Base-by-base conservation (phyloP, 2,888 invertebrate genomes). In the Epinotia demarniana region DNA sequence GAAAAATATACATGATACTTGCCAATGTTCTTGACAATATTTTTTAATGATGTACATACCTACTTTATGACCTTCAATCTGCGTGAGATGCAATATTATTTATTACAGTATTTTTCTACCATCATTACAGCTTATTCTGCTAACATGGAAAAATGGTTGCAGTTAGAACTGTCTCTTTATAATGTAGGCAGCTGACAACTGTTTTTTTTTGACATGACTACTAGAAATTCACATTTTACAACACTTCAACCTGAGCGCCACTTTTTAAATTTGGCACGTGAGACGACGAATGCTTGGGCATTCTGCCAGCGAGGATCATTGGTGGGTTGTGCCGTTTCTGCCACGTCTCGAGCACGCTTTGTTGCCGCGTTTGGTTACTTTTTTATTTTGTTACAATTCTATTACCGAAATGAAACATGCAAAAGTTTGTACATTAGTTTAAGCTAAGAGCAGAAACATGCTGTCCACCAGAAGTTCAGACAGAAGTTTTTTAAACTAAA, bases 191-290 rank as follows among this genome's bases (percentile, higher is more conserved):
- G 23, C 23, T 27, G 23, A 27, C 23, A 27, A 27, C 49, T 64
- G 27, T 64, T 27, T 23, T 11, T 18, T 18, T 39, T 43, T 62
- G 13, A 49, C n/a, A 2, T 27, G 13, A 64, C 9, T n/a, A n/a
- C 33, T 27, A 33, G 16, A 33, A 33, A 33, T 3, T 33, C 33
- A 49, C 23, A 46, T 46, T 60, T 11, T 27, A 58, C 39, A 58
- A 53, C 16, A 55, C 43, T 69, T 2, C 27, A 60, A 27, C 69
- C 16, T 68, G 57, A 58, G 39, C 19, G 13, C 43, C 57, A 67
- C 67, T 67, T 68, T 60, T 69, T 69, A 46, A 69, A 69, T 60
- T 60, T 69, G 58, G 58, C 23, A 60, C 69, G 58, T 58, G 68
- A 58, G 27, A 46, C 69, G 33, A 19, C 18, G 72, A 60, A 19